A percentile compares a stretch with the other conserved stretches of the same genome.
phyloP scores from a whole-genome alignment of 2,113 vertebrate genomes.

The Emydocephalus ijimae region DNA sequence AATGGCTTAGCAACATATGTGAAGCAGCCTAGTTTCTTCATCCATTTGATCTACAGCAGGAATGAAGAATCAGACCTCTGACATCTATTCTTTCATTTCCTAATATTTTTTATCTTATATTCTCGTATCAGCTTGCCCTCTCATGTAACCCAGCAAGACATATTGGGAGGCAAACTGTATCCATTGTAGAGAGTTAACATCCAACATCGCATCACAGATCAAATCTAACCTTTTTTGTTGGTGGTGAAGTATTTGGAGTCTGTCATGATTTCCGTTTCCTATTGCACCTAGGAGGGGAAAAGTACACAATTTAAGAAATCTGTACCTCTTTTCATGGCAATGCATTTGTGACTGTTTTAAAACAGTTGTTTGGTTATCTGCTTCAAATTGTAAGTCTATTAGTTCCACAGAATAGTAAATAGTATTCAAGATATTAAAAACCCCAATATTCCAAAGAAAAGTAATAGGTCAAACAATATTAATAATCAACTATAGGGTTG shows the following conservation, averaged over 20 bases:
- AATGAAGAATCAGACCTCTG: neutral
- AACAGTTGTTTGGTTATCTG: neutral
- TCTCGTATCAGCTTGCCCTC: neutral
- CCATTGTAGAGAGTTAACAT: neutral
- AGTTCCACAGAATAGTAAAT: neutral
- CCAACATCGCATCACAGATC: neutral
- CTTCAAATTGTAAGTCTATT: neutral
- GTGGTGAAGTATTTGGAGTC: constrained; percentile 99
- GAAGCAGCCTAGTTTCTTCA: neutral
- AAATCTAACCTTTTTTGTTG: constrained; percentile 92
- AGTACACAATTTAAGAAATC: neutral
- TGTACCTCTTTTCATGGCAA: neutral
- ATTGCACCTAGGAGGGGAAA: constrained; percentile 59
- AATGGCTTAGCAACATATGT: neutral
- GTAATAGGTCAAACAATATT: neutral
- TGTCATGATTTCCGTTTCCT: constrained; percentile 83
- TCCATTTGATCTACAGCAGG: neutral
- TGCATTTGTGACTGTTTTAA: neutral
- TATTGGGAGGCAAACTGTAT: neutral
- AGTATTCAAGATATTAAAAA: neutral
- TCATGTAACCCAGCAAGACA: neutral
- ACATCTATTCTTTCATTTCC: neutral
- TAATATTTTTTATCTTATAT: neutral
- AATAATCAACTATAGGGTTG: neutral
- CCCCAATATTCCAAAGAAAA: neutral